Evolutionary conservation across 2,888 invertebrate species (phyloP), one percentile per base, ranked within the genome.

Genomic region (Malthinus seriepunctatus): DNA sequence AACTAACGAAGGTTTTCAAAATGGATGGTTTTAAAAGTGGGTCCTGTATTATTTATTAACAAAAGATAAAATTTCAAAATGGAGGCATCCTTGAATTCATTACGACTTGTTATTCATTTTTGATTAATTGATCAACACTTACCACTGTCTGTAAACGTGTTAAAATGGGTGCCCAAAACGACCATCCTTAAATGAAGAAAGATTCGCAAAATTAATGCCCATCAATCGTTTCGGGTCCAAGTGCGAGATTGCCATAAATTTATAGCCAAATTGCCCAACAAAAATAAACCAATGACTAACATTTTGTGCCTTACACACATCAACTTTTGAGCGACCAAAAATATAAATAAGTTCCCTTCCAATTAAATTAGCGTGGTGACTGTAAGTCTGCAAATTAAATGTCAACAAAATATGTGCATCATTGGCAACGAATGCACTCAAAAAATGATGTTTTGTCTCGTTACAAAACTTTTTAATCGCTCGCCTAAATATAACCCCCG

Each of bases 381-480:
- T 10, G 37, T 8, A 35, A 11, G 35, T 55, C 39, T 49, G 49
- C 8, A 7, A 32, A 32, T 10, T 34, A 53, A 35, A 33, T 9
- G 12, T 35, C 32, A 23, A 44, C 45, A 56, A 37, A 34, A 51
- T 32, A 44, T 46, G 23, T 9, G 8, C 23, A 32, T 45, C 32
- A 42, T 11, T 32, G 46, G 15, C 34, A 35, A 32, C 23, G 49
- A 48, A 54, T 39, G 44, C 32, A 33, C 44, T 15, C 23, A 5
- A 23, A 23, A 23, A 38, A 32, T 38, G 33, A 33, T 55, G 56
- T 56, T 56, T 51, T 56, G 56, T 56, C 56, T 56, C 44, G 47
- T n/a, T 39, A 33, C 32, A 38, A 15, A 31, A 54, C 47, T 54
- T 45, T 42, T 46, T 33, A 34, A 47, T 47, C 32, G n/a, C 45